Percentiles rank a stretch among this genome's conserved stretches.
These are phyloP conservation scores for Loripinus fragilis DNA, from an alignment of 2,888 invertebrate species.

Conservation along the genomic window DNA sequence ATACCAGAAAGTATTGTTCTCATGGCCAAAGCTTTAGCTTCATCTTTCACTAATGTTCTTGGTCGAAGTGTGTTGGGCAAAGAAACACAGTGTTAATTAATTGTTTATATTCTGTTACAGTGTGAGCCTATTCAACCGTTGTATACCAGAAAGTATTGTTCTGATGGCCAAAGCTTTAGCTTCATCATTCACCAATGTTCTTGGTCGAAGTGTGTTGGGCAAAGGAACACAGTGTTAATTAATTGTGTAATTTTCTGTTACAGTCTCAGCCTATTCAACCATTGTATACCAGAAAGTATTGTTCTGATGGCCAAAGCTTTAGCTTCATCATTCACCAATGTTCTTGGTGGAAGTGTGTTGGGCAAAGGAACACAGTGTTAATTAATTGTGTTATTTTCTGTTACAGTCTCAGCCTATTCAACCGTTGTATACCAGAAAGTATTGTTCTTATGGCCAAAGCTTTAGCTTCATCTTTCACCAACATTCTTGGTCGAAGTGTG, in stretches of 20 bases:
- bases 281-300: constrained; percentile 90
- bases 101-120: no score
- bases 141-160: no score
- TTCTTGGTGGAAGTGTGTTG: constrained; percentile 89
- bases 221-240: no score
- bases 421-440: no score
- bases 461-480: constrained; percentile 89
- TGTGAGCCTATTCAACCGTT: no score
- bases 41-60: constrained; percentile 91
- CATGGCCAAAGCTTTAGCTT: constrained; percentile 86
- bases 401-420: no score
- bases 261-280: constrained; percentile 91
- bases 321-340: constrained; percentile 90
- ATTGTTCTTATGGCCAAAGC: constrained; percentile 87
- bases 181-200: constrained; percentile 92
- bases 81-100: no score
- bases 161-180: no score
- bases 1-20: no score
- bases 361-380: no score
- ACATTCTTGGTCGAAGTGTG: constrained; percentile 87
- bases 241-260: no score
- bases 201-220: constrained; percentile 84
- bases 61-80: constrained; percentile 82
- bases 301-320: constrained; percentile 87
- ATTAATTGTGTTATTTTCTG: no score